Conservation (phyloP, 1,140 invertebrate genomes). For the Papilio polytes region DNA sequence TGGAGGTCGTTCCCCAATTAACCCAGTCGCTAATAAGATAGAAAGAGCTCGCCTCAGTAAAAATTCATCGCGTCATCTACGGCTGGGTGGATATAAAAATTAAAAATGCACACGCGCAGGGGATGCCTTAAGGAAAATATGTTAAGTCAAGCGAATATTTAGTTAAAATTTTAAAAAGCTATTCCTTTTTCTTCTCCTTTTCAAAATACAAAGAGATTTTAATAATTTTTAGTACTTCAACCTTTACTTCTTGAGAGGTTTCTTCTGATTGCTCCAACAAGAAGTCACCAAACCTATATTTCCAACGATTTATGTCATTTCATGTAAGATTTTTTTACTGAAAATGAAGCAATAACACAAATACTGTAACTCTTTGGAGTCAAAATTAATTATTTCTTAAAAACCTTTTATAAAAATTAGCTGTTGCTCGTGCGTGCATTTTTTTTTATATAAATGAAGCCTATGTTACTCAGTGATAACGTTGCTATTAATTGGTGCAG, state of each 20-base stretch:
- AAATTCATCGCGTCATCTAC: constrained; percentile 73
- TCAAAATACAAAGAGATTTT: background rate
- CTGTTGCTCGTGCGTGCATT: too few species aligned
- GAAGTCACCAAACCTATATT: too few species aligned
- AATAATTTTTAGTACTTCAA: too few species aligned
- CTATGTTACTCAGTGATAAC: too few species aligned
- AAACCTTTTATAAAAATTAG: background rate
- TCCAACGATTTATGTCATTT: too few species aligned
- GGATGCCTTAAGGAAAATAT: constrained; percentile 72
- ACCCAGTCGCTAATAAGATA: constrained; percentile 69
- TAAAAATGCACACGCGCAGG: constrained; percentile 73
- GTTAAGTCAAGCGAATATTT: constrained; percentile 57
- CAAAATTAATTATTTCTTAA: background rate
- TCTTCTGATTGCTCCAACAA: too few species aligned
- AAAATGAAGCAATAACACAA: background rate
- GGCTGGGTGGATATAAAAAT: constrained; percentile 66
- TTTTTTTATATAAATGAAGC: too few species aligned
- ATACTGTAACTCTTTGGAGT: background rate
- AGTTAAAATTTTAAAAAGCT: constrained; percentile 58
- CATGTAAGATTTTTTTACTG: too few species aligned
- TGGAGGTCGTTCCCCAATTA: constrained; percentile 62
- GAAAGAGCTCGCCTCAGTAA: constrained; percentile 68
- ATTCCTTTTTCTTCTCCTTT: background rate
- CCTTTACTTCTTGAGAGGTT: too few species aligned
- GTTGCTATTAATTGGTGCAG: too few species aligned